Percentiles rank a stretch among this genome's conserved stretches.
Conservation (phyloP, 2,113 vertebrate genomes). For the Microtus montanus region DNA sequence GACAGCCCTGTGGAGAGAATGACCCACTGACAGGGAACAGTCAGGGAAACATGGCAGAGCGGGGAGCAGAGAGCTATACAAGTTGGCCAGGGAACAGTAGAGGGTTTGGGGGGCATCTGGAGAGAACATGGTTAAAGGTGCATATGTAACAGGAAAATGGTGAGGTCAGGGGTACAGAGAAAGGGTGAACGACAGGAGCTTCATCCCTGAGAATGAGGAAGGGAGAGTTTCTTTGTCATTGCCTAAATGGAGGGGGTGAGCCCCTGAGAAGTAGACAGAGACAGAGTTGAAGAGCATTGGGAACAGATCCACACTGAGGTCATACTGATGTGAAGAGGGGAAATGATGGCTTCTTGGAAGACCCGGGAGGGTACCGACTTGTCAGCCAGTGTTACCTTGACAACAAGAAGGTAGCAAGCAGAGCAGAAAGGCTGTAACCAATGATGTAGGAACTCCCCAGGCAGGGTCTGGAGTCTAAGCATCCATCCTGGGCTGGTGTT, state of each 20-base stretch:
- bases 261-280: background rate
- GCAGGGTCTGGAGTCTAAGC: background rate
- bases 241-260: background rate
- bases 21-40: background rate
- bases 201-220: background rate
- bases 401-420: background rate
- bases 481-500: fast-evolving
- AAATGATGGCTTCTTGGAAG: background rate
- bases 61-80: background rate
- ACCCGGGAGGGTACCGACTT: background rate
- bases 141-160: background rate
- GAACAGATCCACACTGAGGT: background rate
- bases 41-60: fast-evolving
- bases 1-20: background rate
- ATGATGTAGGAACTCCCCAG: background rate
- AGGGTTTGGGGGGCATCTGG: background rate
- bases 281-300: background rate
- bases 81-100: background rate
- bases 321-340: background rate
- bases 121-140: background rate
- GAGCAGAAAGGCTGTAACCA: background rate
- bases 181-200: background rate
- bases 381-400: background rate
- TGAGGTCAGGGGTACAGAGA: background rate
- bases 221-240: background rate